Base-by-base conservation (phyloP, 2,797 vertebrate species). In the Adelosebastes latens region DNA sequence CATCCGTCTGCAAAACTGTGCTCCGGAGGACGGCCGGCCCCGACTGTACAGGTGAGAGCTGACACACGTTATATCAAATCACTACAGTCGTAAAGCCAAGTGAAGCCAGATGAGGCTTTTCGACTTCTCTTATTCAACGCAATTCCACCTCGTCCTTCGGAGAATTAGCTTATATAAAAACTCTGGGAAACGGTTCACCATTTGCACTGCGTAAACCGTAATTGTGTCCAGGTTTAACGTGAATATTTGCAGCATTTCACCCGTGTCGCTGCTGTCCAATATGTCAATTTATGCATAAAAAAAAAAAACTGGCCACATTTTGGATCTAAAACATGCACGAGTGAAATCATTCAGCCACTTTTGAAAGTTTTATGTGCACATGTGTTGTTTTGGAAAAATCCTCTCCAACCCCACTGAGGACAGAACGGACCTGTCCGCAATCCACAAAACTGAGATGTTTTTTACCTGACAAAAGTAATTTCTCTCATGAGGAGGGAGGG, bases 91-190 rank as follows among this genome's bases (percentile, higher is more conserved):
- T 83, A 75, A 89, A 87, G 79, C 65, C 75, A 87, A 94, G 80
- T 64, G 78, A 87, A 92, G 76, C 92, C 93, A 94, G 92, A 93
- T 86, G 89, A 91, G 82, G 60, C 79, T 71, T 65, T 82, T 46
- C 36, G 12, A 14, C 60, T 52, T 55, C 29, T 76, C 61, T 62
- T 22, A 64, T 60, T 66, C 22, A 6, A 22, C 20, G 1, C 29
- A 11, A 29, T 77, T 46, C 27, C 29, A 55, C 34, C 55, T 29
- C 42, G 46, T 58, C 73, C 77, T 68, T 73, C 39, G 25, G 27
- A 73, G 59, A 39, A 69, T 49, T 32, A 55, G 49, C 73, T 16
- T 16, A 85, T 80, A 72, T 22, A 53, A 85, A 83, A 83, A 32
- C 22, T 52, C 68, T 81, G 87, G 79, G 79, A 83, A 76, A 39